A percentile compares a stretch with the other conserved stretches of the same genome.
Evolutionary conservation across 2,113 vertebrate species (phyloP).

Genomic region (Hyla sarda): DNA sequence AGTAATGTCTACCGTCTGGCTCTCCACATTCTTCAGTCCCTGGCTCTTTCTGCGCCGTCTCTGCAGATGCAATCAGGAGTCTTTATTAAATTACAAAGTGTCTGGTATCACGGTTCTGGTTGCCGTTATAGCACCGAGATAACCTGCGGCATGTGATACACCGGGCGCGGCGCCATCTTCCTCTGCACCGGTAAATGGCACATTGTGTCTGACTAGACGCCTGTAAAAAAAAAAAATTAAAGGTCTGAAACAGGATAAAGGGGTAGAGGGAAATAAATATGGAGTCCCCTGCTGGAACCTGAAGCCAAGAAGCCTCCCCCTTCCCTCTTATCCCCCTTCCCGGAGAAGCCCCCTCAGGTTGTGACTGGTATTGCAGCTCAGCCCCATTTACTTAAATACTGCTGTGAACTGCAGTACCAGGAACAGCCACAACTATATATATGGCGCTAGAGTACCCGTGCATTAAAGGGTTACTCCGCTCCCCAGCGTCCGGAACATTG

Average conservation of each 20-base stretch:
- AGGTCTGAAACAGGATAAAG: not conserved
- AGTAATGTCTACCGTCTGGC: not conserved
- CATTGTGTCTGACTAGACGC: not conserved
- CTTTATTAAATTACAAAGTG: not conserved
- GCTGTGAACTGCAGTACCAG: not conserved
- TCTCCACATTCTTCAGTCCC: not conserved
- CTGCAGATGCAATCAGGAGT: not conserved
- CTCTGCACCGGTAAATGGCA: not conserved
- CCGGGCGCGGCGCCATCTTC: not conserved
- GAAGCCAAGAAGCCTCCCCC: not conserved
- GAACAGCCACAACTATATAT: too few relatives aligned
- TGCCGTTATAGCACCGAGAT: not conserved
- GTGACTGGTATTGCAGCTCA: too few relatives aligned
- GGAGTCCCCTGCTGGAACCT: not conserved
- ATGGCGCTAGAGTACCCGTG: too few relatives aligned
- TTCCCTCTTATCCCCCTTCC: too few relatives aligned
- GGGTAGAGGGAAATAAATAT: not conserved
- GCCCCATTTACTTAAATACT: not conserved
- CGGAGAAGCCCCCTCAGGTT: too few relatives aligned
- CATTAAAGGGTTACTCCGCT: too few relatives aligned
- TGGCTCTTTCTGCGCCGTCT: not conserved
- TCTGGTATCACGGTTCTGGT: not conserved
- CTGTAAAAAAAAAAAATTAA: not conserved
- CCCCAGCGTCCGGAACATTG: too few relatives aligned
- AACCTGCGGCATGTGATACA: not conserved